phyloP scores from a whole-genome alignment of 2,113 vertebrate genomes.

The Apodemus speciosus region DNA sequence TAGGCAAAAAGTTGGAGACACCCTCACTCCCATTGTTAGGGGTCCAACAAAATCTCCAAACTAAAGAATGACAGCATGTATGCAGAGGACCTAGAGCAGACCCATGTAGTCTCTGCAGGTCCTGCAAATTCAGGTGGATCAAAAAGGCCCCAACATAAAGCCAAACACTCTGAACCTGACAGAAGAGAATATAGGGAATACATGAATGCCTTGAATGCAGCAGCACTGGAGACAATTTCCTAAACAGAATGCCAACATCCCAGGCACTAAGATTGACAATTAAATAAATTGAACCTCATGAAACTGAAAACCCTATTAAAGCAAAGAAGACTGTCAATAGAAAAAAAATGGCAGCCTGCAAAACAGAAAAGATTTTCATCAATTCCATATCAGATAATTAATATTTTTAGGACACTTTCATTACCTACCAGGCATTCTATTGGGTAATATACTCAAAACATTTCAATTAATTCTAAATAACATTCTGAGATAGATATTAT shows the following conservation, averaged over 20 bases:
- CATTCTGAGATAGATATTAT: not conserved
- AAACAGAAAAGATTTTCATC: not conserved
- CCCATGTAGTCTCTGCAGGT: not conserved
- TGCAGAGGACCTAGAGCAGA: not conserved
- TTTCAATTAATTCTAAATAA: slow-evolving; percentile 16
- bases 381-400: not conserved
- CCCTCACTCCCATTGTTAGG: not conserved
- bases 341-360: not conserved
- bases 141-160: not conserved
- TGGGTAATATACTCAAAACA: not conserved
- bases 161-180: not conserved
- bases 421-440: not conserved
- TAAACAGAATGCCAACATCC: not conserved
- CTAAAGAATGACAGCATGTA: not conserved
- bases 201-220: no score
- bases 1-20: no score
- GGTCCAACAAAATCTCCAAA: not conserved
- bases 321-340: not conserved
- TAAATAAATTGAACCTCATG: not conserved
- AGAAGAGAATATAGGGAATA: not conserved
- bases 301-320: not conserved
- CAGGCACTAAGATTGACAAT: not conserved
- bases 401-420: not conserved
- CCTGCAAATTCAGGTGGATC: not conserved
- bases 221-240: not conserved